A percentile compares a stretch with the other conserved stretches of the same genome.
Evolutionary conservation across 2,888 invertebrate genomes (phyloP).

Genomic region (Octonoba sinensis): DNA sequence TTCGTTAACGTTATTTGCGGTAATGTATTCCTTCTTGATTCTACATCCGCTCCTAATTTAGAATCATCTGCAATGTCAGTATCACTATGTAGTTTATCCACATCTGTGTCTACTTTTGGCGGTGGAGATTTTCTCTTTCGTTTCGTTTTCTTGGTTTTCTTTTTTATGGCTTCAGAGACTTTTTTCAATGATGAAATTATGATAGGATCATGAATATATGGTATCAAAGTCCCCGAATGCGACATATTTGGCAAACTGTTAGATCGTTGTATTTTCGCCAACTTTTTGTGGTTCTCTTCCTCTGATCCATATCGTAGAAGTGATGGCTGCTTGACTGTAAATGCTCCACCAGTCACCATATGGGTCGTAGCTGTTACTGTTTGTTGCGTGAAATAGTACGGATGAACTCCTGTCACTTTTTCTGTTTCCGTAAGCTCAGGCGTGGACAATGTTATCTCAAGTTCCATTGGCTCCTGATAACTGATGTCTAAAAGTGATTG

Average conservation of each 20-base stretch:
- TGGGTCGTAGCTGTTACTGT: slow-evolving; percentile 30
- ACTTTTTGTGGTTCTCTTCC: slow-evolving; percentile 16
- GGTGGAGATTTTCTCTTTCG: slow-evolving; percentile 39
- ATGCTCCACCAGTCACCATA: slow-evolving; percentile 16
- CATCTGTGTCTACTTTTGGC: neutral
- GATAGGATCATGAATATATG: slow-evolving; percentile 28
- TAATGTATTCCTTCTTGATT: slow-evolving; percentile 47
- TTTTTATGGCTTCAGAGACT: slow-evolving; percentile 27
- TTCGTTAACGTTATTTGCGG: slow-evolving; percentile 52
- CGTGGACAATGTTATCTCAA: slow-evolving; percentile 49
- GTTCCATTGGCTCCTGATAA: slow-evolving; percentile 30
- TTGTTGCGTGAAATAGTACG: slow-evolving; percentile 52
- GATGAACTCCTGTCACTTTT: slow-evolving; percentile 46
- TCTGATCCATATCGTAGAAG: slow-evolving; percentile 22
- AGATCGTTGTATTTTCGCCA: slow-evolving; percentile 7
- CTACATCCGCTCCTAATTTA: slow-evolving; percentile 14
- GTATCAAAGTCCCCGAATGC: slow-evolving; percentile 9
- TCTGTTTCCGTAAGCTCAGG: slow-evolving; percentile 55
- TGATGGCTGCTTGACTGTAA: slow-evolving; percentile 27
- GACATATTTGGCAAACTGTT: slow-evolving; percentile 47
- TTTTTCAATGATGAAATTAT: slow-evolving; percentile 32
- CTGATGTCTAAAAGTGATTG: slow-evolving; percentile 33
- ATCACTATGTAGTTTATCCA: neutral
- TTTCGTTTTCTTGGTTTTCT: slow-evolving; percentile 20
- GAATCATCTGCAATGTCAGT: neutral